Conservation (phyloP, 2,113 vertebrate species). For the Ophiodon elongatus region DNA sequence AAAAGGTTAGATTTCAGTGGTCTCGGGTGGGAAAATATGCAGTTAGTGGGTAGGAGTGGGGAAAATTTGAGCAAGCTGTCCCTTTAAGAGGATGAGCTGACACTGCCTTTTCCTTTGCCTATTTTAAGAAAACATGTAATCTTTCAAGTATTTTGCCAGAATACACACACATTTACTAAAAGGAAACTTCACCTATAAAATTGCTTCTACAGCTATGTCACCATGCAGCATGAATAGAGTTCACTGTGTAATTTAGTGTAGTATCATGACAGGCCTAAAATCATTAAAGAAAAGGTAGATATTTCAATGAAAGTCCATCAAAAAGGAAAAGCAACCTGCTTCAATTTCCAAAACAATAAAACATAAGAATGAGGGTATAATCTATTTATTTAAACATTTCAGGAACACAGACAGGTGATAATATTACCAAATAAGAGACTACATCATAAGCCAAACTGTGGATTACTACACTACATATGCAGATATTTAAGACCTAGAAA, state of each 20-base stretch:
- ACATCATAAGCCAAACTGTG: conserved; percentile 34
- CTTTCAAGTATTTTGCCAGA: neutral
- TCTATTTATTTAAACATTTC: conserved; percentile 64
- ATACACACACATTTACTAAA: conserved; percentile 1
- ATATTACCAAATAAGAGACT: conserved; percentile 10
- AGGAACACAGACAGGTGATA: conserved; percentile 38
- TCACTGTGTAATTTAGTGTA: conserved; percentile 4
- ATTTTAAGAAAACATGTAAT: conserved; percentile 36
- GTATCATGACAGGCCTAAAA: conserved; percentile 10
- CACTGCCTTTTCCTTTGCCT: conserved; percentile 30
- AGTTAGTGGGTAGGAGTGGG: conserved; percentile 8
- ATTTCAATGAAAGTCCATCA: neutral
- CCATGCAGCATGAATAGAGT: neutral
- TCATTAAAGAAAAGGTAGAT: neutral
- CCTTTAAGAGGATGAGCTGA: conserved; percentile 67
- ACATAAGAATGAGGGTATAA: conserved; percentile 18
- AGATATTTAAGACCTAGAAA: conserved; percentile 36
- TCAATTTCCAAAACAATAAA: conserved; percentile 45
- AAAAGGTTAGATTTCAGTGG: neutral
- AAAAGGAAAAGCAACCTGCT: neutral
- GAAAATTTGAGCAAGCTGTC: conserved; percentile 47
- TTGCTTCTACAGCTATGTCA: neutral
- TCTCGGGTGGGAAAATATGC: conserved; percentile 2
- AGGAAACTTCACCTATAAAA: neutral
- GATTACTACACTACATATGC: conserved; percentile 45